Evolutionary conservation across 2,888 invertebrate species (phyloP).

Genomic region (Agrotis exclamationis): DNA sequence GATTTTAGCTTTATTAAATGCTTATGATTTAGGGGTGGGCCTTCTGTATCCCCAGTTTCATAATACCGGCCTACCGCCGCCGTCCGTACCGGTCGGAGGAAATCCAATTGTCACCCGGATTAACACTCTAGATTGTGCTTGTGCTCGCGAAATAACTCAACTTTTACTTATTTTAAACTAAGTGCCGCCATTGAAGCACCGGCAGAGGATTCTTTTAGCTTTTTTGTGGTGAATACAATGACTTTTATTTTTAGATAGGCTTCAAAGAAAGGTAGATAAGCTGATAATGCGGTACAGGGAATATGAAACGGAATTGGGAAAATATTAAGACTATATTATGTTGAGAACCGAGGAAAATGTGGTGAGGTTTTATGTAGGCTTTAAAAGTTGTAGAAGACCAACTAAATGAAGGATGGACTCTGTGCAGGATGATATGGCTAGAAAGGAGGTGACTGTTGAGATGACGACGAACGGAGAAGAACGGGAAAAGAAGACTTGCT

Average conservation of each 20-base stretch:
- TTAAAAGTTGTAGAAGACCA: no score
- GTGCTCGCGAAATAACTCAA: constrained; percentile 54
- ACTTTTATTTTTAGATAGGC: constrained; percentile 5
- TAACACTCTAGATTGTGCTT: constrained; percentile 57
- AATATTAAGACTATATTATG: no score
- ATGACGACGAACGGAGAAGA: no score
- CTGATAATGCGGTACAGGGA: background rate
- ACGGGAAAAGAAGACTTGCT: no score
- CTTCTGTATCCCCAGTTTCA: constrained; percentile 25
- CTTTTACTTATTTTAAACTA: constrained; percentile 60
- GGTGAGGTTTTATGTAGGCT: no score
- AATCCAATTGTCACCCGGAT: constrained; percentile 65
- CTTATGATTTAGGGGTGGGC: background rate
- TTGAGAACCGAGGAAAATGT: no score
- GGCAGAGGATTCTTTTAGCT: constrained; percentile 31
- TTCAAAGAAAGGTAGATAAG: background rate
- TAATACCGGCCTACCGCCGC: constrained; percentile 1
- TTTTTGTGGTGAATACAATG: constrained; percentile 9
- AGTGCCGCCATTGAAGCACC: constrained; percentile 43
- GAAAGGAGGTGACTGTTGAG: no score
- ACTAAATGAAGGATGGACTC: no score
- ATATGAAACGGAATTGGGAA: background rate
- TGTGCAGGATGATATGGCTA: no score
- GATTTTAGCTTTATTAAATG: no score
- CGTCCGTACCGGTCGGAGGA: constrained; percentile 32